Evolutionary conservation across 1,140 invertebrate species (phyloP), one percentile per base, ranked within the genome.

Genomic region (Myzus persicae): DNA sequence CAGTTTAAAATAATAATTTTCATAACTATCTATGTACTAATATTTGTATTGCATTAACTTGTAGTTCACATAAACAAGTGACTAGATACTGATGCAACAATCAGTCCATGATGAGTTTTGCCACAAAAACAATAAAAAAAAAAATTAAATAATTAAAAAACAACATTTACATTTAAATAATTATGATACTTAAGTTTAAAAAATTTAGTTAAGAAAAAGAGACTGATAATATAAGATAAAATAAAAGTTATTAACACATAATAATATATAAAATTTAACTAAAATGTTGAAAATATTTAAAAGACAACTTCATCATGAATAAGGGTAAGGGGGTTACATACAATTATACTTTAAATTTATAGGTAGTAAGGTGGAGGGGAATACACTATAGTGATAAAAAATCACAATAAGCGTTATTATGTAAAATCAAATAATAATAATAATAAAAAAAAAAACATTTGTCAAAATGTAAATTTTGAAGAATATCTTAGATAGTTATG

Each of bases 61-160:
- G 7, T 84, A 92, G 81, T 26, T 85, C 91, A 93, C 91, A 46
- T 40, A 85, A 51, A 92, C 46, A 93, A 51, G 81, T 93, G 91
- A 93, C 91, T 93, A 93, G 91, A 93, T 40, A 85, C 31, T 93
- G 81, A 92, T 82, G 90, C 59, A 92, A 93, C 36, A 93, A 85
- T 93, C 46, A 93, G 46, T 93, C 81, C 38, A 51, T 85, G 36
- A 93, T 93, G 36, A 93, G 36, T 93, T 93, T 51, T 42, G 81
- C 59, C 46, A 51, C 24, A 84, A 51, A 93, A 90, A 59, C 36
- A 90, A 90, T 31, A 90, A 42, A 90, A 42, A 89, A 46, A 44
- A 87, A 91, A 91, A 91, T 76, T 36, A 59, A 76, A 91, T 67
- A 91, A 91, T 40, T 31, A 67, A 67, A 59, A 90, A 90, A 54